These are phyloP conservation scores for Microctenopoma stevenorrisi DNA, from an alignment of 2,797 vertebrate genomes.

Conservation along the genomic window DNA sequence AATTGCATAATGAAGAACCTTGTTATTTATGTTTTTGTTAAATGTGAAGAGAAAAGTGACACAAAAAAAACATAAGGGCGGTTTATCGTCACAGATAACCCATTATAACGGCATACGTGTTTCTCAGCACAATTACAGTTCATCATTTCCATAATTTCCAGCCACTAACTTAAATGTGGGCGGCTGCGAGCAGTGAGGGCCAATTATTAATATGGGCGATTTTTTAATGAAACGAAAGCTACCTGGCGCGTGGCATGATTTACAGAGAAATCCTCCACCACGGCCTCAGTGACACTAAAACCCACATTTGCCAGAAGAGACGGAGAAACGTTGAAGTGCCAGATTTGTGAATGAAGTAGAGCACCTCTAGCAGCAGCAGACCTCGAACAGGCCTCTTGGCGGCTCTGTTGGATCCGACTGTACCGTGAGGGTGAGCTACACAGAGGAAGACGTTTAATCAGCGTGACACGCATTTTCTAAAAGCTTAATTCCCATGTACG, in stretches of 20 bases:
- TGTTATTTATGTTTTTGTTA: not conserved
- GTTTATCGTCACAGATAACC: not conserved
- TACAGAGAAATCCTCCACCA: rapidly evolving
- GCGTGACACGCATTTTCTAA: not conserved
- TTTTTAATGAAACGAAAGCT: not conserved
- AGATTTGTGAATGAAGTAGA: not conserved
- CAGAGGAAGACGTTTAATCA: rapidly evolving
- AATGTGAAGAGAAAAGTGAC: not conserved
- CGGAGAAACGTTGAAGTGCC: not conserved
- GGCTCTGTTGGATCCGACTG: not conserved
- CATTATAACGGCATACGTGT: not conserved
- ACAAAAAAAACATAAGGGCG: rapidly evolving
- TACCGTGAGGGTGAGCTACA: constrained; percentile 9
- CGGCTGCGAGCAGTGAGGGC: not conserved
- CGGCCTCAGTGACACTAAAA: rapidly evolving
- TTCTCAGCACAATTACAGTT: not conserved
- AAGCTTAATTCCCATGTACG: rapidly evolving
- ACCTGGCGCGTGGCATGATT: not conserved
- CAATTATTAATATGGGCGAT: not conserved
- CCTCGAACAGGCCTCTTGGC: constrained; percentile 42
- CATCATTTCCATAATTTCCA: constrained; percentile 4
- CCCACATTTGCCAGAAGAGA: rapidly evolving
- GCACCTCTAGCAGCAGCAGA: not conserved
- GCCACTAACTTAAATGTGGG: constrained; percentile 24
- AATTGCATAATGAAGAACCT: not conserved